Evolutionary conservation across 2,797 vertebrate genomes (phyloP).

Genomic region (Urosaurus nigricauda): DNA sequence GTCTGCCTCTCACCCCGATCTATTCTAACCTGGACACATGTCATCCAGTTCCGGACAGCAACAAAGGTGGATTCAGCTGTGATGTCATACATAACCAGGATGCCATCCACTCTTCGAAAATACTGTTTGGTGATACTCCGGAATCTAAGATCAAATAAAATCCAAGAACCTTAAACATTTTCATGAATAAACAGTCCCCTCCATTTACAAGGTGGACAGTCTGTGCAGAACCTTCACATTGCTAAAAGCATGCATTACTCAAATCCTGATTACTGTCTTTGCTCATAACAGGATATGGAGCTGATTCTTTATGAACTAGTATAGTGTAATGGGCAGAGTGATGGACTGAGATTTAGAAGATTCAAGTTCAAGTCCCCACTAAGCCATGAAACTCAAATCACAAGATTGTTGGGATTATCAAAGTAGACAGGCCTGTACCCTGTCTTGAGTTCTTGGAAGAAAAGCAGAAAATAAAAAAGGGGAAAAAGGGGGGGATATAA

Average conservation of each 20-base stretch:
- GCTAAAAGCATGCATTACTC: background rate
- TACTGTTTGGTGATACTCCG: conserved; percentile 87
- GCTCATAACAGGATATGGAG: background rate
- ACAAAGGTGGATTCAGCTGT: conserved; percentile 78
- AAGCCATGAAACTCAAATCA: background rate
- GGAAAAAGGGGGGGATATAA: too few species aligned
- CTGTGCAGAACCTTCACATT: background rate
- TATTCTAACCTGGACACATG: conserved; percentile 81
- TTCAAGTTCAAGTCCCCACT: background rate
- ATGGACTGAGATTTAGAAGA: background rate
- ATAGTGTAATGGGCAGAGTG: background rate
- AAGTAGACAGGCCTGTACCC: too few species aligned
- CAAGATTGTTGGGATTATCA: too few species aligned
- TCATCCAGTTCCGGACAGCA: conserved; percentile 83
- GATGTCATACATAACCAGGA: conserved; percentile 87
- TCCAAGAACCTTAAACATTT: conserved; percentile 2
- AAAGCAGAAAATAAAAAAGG: too few species aligned
- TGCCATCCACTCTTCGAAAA: conserved; percentile 84
- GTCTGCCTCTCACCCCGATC: accelerated
- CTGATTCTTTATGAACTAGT: background rate
- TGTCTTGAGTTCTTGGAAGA: too few species aligned
- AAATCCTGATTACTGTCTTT: background rate
- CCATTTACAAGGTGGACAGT: background rate
- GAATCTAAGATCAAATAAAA: conserved; percentile 77
- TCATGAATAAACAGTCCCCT: background rate